A percentile compares a stretch with the other conserved stretches of the same genome.
Conservation (phyloP, 2,113 vertebrate genomes). For the Peromyscus maniculatus region DNA sequence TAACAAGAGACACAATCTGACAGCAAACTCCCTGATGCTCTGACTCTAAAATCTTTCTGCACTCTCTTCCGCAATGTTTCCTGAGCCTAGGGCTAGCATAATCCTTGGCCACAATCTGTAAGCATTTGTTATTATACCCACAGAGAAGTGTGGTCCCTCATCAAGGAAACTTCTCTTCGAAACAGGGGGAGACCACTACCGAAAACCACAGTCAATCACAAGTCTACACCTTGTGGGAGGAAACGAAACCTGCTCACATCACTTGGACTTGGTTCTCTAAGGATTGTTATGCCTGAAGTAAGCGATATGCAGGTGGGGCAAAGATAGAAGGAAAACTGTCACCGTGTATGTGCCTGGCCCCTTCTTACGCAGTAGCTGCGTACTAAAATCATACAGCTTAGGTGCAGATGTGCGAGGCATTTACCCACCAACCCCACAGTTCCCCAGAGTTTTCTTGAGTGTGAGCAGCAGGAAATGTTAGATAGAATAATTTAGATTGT, state of each 20-base stretch:
- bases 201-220: not conserved
- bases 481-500: too few relatives aligned
- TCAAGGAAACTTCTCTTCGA: not conserved
- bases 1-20: not conserved
- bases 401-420: not conserved
- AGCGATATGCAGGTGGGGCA: not conserved
- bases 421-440: too few relatives aligned
- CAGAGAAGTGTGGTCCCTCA: not conserved
- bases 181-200: not conserved
- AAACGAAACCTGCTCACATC: not conserved
- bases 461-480: too few relatives aligned
- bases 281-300: not conserved
- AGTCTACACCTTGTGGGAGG: not conserved
- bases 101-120: not conserved
- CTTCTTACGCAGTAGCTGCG: not conserved
- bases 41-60: not conserved
- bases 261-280: not conserved
- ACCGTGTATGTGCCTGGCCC: accelerated
- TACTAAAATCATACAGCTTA: not conserved
- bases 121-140: not conserved
- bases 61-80: not conserved
- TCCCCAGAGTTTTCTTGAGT: too few relatives aligned
- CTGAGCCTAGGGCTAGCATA: not conserved
- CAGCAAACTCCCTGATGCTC: not conserved
- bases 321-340: not conserved